Percentiles rank a stretch among this genome's conserved stretches.
Evolutionary conservation across 2,113 vertebrate species (phyloP).

Genomic region (Saimiri boliviensis): DNA sequence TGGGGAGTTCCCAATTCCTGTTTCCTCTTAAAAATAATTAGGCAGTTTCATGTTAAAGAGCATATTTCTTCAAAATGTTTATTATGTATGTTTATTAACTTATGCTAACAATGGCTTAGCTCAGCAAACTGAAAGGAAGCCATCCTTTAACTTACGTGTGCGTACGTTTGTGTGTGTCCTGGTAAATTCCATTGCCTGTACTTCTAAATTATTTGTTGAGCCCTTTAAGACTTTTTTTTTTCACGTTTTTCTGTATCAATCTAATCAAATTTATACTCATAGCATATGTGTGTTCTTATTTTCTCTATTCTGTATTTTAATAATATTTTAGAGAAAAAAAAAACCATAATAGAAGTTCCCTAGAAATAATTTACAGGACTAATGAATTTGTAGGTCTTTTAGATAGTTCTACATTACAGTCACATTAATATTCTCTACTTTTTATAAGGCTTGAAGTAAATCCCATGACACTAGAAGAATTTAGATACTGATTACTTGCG

Average conservation of each 20-base stretch:
- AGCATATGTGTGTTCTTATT: conserved; percentile 1
- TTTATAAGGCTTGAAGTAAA: conserved; percentile 76
- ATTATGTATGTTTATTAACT: conserved; percentile 48
- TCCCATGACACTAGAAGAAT: conserved; percentile 72
- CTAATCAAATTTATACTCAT: conserved; percentile 61
- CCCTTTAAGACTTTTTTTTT: conserved; percentile 54
- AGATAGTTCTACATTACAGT: conserved; percentile 42
- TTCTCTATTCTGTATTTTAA: conserved; percentile 68
- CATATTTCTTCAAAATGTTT: background rate
- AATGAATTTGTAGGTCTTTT: conserved; percentile 68
- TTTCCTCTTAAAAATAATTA: background rate
- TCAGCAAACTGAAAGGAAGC: conserved; percentile 48
- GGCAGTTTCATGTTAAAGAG: conserved; percentile 15
- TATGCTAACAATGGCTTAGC: conserved; percentile 32
- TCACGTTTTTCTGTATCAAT: conserved; percentile 56
- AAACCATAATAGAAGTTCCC: conserved; percentile 48
- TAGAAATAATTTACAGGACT: conserved; percentile 56
- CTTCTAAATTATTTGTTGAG: conserved; percentile 65
- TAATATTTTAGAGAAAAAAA: conserved; percentile 67
- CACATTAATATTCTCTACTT: conserved; percentile 72
- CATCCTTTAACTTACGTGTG: background rate
- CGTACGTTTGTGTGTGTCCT: background rate
- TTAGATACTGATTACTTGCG: conserved; percentile 79
- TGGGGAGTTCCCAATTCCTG: background rate
- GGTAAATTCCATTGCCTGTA: conserved; percentile 57